Evolutionary conservation across 1,140 invertebrate genomes (phyloP).

Genomic region (Trachymyrmex cornetzi): DNA sequence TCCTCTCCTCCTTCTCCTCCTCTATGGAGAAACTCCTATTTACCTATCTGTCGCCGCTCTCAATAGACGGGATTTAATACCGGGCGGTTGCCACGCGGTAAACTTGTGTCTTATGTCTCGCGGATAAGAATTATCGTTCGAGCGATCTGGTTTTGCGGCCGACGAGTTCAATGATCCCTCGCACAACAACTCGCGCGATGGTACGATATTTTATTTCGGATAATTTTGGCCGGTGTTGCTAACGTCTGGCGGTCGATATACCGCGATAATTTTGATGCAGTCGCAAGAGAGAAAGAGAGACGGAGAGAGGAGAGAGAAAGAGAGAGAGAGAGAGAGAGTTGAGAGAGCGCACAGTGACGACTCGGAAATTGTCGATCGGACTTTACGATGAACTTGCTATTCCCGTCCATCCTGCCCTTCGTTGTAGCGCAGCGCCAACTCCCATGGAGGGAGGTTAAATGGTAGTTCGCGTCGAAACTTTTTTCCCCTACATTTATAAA

Average conservation of each 20-base stretch:
- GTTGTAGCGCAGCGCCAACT: neutral
- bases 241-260: conserved; percentile 52
- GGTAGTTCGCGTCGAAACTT: conserved; percentile 16
- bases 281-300: neutral
- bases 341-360: neutral
- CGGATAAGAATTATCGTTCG: conserved; percentile 36
- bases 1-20: no score
- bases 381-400: conserved; percentile 53
- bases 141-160: neutral
- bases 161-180: conserved; percentile 46
- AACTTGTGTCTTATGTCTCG: conserved; percentile 27
- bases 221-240: conserved; percentile 51
- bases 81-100: neutral
- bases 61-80: conserved; percentile 49
- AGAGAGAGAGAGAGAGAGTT: neutral
- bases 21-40: conserved; percentile 22
- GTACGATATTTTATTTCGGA: conserved; percentile 55
- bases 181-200: conserved; percentile 15
- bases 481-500: conserved; percentile 52
- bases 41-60: conserved; percentile 51
- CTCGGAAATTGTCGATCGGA: conserved; percentile 41
- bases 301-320: neutral
- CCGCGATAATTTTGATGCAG: conserved; percentile 51
- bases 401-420: conserved; percentile 28
- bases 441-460: conserved; percentile 23